Evolutionary conservation across 2,797 vertebrate genomes (phyloP), one percentile per base, ranked within the genome.

Genomic region (Bradypodion ventrale): DNA sequence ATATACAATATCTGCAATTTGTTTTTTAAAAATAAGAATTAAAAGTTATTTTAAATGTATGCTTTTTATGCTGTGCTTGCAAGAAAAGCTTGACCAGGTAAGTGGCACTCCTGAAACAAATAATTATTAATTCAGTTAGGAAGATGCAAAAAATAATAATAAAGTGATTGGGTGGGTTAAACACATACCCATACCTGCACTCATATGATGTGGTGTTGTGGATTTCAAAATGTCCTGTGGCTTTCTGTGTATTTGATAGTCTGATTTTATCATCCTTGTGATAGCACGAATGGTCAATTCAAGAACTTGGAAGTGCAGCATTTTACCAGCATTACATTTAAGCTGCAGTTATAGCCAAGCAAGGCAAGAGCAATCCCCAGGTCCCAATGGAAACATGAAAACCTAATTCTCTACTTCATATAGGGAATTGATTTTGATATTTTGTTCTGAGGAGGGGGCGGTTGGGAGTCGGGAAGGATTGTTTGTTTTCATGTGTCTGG

Each of bases 361-460:
- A 85, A 81, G 37, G 40, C 52, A 80, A 42, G 37, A 44, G 29
- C 4, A 68, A 49, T 44, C 56, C 72, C 52, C 46, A 35, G 40
- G 52, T 12, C 3, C 9, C 49, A 49, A 16, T 32, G 37, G 19
- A 32, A 37, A 49, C 62, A 81, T 85, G 49, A 81, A 85, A 49
- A 40, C 63, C 44, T 62, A 40, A 56, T 85, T 75, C 63, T 37
- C 62, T 40, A 75, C 75, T 85, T 85, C 63, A 32, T 60, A 40
- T 40, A 85, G 40, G 75, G 27, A 63, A 40, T 13, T 68, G 37
- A 62, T 40, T 73, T 70, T n/a, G 40, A 37, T 37, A 49, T 19
- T 49, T 81, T 85, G 37, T 76, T 81, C 52, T 49, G 60, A 68
- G 6, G 32, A 52, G 49, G 49, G 49, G 77, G n/a, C n/a, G 52